Evolutionary conservation across 2,113 vertebrate genomes (phyloP), one percentile per base, ranked within the genome.

Genomic region (Copsychus sechellarum): DNA sequence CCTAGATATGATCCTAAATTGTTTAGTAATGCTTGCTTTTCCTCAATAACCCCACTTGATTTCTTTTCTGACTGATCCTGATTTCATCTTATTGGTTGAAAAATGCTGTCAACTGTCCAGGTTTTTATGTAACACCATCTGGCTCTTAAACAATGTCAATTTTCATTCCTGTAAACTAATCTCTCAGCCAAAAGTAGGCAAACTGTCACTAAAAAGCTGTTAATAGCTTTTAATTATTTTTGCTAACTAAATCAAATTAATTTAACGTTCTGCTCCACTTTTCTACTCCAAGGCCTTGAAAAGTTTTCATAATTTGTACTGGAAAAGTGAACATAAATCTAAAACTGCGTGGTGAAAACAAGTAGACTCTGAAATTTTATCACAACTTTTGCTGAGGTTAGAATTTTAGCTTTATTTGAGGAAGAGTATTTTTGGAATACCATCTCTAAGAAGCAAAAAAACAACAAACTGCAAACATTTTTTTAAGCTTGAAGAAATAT

Each of bases 141-240:
- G 81, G 96, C 78, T 86, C 90, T 89, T 62, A 83, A 92, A 94
- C 88, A 86, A 95, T 65, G 64, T 42, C 43, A 72, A 73, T 90
- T 93, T 96, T 97, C 58, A 85, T 94, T 93, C 94, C 50, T 58
- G 57, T 70, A 91, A 95, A 90, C 34, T 67, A 81, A 66, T 36
- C 47, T 88, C 73, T 87, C 84, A 60, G 62, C 45, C 16, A 84
- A 67, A 95, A 82, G 21, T 29, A 73, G 25, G n/a, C 47, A 91
- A 94, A 92, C 40, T 43, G 31, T 76, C 38, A 87, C 54, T 51
- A 92, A 94, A 84, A 86, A 67, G 45, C 47, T 79, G 20, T 23
- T 81, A 88, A 92, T 72, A 23, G 50, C 9, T 79, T 87, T 69
- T 77, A 45, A 9, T 56, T 31, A 76, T 89, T 80, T 82, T 80